Percentiles rank a stretch among this genome's conserved stretches.
Conservation (phyloP, 1,140 invertebrate genomes). For the Melanaphis sacchari region DNA sequence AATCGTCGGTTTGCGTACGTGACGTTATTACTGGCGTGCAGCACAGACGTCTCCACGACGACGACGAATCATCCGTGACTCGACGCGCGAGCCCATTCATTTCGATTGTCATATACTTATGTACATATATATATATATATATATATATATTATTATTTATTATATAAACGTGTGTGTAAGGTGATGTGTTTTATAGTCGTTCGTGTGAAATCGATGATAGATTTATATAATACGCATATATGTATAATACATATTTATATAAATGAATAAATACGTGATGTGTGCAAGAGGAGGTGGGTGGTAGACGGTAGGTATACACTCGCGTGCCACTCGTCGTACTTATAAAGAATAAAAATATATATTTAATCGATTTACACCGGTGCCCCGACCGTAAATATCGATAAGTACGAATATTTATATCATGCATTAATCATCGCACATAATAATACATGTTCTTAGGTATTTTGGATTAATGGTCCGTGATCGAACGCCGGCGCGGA, state of each 20-base stretch:
- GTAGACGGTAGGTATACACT: neutral
- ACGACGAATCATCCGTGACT: neutral
- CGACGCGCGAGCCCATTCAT: neutral
- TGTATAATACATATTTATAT: too few relatives aligned
- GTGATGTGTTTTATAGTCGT: too few relatives aligned
- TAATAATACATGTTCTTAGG: neutral
- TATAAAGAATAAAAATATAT: neutral
- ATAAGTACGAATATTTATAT: neutral
- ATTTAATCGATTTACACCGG: neutral
- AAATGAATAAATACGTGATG: too few relatives aligned
- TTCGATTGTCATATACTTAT: neutral
- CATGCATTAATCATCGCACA: neutral
- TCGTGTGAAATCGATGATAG: too few relatives aligned
- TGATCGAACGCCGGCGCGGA: neutral
- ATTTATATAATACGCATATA: too few relatives aligned
- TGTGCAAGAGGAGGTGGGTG: too few relatives aligned
- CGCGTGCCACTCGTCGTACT: neutral
- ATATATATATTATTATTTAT: too few relatives aligned
- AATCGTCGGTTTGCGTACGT: slow-evolving; percentile 14
- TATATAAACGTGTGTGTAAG: too few relatives aligned
- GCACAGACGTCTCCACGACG: neutral
- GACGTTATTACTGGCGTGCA: neutral
- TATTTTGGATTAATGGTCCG: slow-evolving; percentile 22
- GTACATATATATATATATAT: too few relatives aligned
- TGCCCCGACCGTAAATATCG: neutral